phyloP scores from a whole-genome alignment of 2,888 invertebrate genomes.

The Acrobasis suavella region DNA sequence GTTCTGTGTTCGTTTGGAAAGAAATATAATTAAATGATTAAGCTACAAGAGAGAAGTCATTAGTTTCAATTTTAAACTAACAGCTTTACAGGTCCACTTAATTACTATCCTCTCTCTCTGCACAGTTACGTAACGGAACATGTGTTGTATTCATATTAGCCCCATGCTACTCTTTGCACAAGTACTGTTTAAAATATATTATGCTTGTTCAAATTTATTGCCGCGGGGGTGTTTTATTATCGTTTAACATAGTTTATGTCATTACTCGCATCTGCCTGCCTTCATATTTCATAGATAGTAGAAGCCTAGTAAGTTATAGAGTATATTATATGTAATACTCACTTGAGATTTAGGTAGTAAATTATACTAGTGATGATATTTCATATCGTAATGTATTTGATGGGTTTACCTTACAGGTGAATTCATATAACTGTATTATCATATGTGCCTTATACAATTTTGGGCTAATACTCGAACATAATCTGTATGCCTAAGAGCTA shows the following conservation, averaged over 20 bases:
- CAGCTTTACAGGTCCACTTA: background rate
- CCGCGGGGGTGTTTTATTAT: conserved; percentile 19
- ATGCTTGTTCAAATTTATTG: conserved; percentile 15
- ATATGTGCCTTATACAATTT: too few species aligned
- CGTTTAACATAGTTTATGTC: conserved; percentile 21
- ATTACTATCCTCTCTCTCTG: background rate
- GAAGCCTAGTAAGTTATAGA: conserved; percentile 10
- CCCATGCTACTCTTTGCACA: background rate
- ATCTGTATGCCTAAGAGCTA: too few species aligned
- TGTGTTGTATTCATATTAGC: conserved; percentile 6
- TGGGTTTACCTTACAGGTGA: background rate
- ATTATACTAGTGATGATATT: conserved; percentile 2
- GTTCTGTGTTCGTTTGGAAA: too few species aligned
- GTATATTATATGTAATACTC: background rate
- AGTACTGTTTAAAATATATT: conserved; percentile 10
- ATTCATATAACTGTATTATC: background rate
- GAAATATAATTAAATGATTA: too few species aligned
- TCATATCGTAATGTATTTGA: background rate
- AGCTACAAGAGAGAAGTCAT: too few species aligned
- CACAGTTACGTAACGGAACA: background rate
- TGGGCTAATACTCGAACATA: too few species aligned
- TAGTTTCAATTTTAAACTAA: background rate
- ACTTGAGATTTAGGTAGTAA: too few species aligned
- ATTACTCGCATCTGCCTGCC: conserved; percentile 22
- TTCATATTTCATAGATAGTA: conserved; percentile 20